Evolutionary conservation across 2,888 invertebrate genomes (phyloP), one percentile per base, ranked within the genome.

Genomic region (Agrotis ipsilon): DNA sequence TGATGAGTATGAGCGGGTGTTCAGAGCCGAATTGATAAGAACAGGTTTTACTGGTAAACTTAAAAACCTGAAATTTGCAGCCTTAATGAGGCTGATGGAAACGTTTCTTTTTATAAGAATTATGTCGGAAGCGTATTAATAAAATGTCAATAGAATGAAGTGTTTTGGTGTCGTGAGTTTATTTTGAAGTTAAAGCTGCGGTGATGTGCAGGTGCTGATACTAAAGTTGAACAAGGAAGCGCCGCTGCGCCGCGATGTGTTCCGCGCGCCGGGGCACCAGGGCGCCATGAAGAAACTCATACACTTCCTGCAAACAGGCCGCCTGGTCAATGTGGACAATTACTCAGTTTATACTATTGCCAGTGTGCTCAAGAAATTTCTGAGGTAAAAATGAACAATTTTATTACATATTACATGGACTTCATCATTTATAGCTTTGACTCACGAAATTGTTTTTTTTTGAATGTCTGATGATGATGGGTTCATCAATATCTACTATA

Each of bases 261-360:
- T 99, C 94, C 97, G 99, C 74, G 99, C 99, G 62, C 99, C 99
- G 1, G 99, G 99, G 1, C 98, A 99, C 92, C 99, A 99, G 94
- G 98, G 98, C 24, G 98, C 98, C 82, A 98, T 98, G 98, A 99
- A 99, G 93, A 98, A 98, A 92, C 96, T 99, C 51, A 98, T 98
- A 86, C 98, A 98, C 90, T 99, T 99, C 92, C 96, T 99, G 82
- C 98, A 98, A 94, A 98, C 98, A 74, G 99, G 99, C 52, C 97
- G 98, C 65, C 96, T 99, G 83, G 98, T 99, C 72, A 99, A 99
- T 94, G 98, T 99, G 90, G 98, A 98, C 92, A 99, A 99, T 93
- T 99, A 98, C 94, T 99, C 98, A 79, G 99, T 99, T 78, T 99
- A 99, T 94, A 99, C 99, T 39, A 99, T 99, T 89, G 99, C 99